phyloP scores from a whole-genome alignment of 2,113 vertebrate species.

The Ophiodon elongatus region DNA sequence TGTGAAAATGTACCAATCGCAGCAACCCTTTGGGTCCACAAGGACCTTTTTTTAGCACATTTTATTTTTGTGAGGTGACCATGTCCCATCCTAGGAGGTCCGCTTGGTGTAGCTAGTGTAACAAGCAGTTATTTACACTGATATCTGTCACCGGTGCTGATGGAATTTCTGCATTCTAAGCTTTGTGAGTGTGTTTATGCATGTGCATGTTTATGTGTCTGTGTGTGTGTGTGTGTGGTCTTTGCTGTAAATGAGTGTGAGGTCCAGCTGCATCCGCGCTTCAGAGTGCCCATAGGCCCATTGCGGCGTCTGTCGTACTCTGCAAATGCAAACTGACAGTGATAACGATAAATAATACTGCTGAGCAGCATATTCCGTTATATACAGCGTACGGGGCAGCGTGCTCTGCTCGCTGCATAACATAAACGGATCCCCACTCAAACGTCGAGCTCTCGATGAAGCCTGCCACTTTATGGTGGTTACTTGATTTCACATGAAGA shows the following conservation, averaged over 20 bases:
- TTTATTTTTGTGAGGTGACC: not conserved
- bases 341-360: slow-evolving; percentile 2
- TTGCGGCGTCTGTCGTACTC: not conserved
- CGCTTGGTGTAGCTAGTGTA: not conserved
- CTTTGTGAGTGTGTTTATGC: slow-evolving; percentile 9
- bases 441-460: not conserved
- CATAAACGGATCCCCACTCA: not conserved
- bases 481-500: not conserved
- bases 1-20: not conserved
- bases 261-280: slow-evolving; percentile 54
- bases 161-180: not conserved
- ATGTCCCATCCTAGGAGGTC: not conserved
- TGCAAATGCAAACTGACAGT: slow-evolving; percentile 16
- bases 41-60: not conserved
- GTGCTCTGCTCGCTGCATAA: not conserved
- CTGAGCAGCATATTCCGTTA: not conserved
- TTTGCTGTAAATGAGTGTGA: slow-evolving; percentile 52
- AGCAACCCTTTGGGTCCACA: not conserved
- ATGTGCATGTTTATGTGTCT: slow-evolving; percentile 11
- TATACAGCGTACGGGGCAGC: not conserved
- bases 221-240: slow-evolving; percentile 52
- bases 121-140: not conserved
- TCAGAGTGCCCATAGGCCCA: not conserved
- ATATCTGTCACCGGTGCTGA: not conserved
- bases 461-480: not conserved